A percentile compares a stretch with the other conserved stretches of the same genome.
Conservation (phyloP, 37 sponge, comb jelly and placozoan genomes). For the Crambe crambe region DNA sequence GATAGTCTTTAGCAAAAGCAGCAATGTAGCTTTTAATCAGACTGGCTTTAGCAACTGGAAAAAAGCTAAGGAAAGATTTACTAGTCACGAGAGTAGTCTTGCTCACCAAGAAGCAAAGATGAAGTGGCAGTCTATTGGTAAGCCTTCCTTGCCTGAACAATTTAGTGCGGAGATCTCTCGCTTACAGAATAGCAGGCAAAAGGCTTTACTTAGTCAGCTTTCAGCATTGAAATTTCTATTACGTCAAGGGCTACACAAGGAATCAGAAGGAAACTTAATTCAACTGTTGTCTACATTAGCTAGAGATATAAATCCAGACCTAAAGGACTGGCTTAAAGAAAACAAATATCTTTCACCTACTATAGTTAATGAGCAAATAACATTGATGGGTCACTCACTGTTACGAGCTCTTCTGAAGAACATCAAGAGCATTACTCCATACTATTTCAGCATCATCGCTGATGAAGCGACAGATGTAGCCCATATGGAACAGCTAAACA, state of each 20-base stretch:
- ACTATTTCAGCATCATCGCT: constrained; percentile 43
- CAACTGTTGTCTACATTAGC: constrained; percentile 25
- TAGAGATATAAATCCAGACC: constrained; percentile 20
- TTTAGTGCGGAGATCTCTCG: not conserved
- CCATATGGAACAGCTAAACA: constrained; percentile 16
- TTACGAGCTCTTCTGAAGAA: constrained; percentile 17
- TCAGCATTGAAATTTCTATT: constrained; percentile 27
- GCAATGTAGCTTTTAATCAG: constrained; percentile 27
- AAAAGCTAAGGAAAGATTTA: constrained; percentile 33
- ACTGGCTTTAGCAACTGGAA: constrained; percentile 61
- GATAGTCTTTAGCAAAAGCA: constrained; percentile 22
- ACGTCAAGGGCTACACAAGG: constrained; percentile 54
- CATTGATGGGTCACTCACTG: constrained; percentile 34
- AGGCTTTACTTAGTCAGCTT: constrained; percentile 36
- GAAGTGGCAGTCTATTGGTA: not conserved
- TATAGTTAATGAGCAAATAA: constrained; percentile 49
- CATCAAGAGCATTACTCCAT: constrained; percentile 14
- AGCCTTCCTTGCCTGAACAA: not conserved
- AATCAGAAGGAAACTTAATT: constrained; percentile 47
- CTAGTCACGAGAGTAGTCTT: constrained; percentile 23
- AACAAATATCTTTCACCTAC: constrained; percentile 43
- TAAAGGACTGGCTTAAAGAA: constrained; percentile 43
- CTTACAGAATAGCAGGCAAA: not conserved
- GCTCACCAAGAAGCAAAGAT: constrained; percentile 12
- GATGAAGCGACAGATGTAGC: constrained; percentile 40